Evolutionary conservation across 2,113 vertebrate species (phyloP), one percentile per base, ranked within the genome.

Genomic region (Atractosteus spatula): DNA sequence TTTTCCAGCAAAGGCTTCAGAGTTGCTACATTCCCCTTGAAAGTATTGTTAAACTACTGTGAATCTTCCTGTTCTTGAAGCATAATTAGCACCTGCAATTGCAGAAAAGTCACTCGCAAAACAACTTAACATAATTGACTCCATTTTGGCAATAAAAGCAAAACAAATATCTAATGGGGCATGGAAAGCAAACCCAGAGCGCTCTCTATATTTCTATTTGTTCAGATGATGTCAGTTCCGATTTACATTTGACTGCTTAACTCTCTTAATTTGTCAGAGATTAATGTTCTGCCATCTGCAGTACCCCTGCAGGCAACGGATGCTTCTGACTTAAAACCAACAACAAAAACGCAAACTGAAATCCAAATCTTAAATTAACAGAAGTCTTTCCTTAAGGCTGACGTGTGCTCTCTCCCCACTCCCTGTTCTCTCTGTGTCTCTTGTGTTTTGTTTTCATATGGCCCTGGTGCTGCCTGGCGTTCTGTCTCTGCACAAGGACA

Each of bases 171-270:
- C 10, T 51, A 51, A 51, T 5, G 5, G 5, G 47, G 47, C 2
- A 2, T 51, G 47, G 29, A 29, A 29, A 29, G 29, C 29, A 29
- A 29, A 29, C 29, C 2, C 29, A 29, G 29, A 1, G 29, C 29
- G 29, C 2, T 29, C 29, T 29, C 29, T 29, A 29, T 29, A 29
- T 29, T 29, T 29, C 29, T 29, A 29, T 29, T 29, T 29, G 29
- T 29, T 29, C 29, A 29, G 29, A 29, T 29, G 29, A 29, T 29
- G 29, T 51, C 47, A 51, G 47, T 8, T 77, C 73, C 78, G 71
- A 80, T 76, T 83, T 75, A 76, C 44, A 74, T 77, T 74, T 79
- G 77, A 76, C 71, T 83, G 79, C 81, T 81, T 82, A 83, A 81
- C 80, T 82, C 12, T 65, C 64, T 45, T 74, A 62, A 76, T 73